Conservation (phyloP, 1,140 invertebrate species). For the Notospermus geniculatus region DNA sequence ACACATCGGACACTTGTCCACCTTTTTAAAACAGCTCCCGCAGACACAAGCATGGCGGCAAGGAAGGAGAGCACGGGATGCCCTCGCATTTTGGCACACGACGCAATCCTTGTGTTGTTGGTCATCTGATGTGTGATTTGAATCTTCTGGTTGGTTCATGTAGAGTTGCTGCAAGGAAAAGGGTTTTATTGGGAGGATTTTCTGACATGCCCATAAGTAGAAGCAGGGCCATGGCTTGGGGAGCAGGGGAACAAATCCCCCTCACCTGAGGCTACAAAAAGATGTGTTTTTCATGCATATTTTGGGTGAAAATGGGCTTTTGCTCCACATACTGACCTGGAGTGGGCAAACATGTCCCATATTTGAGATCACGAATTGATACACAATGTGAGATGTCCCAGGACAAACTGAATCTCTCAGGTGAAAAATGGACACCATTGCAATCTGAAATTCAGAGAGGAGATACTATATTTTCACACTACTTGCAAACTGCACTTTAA, state of each 20-base stretch:
- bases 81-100: conserved; percentile 73
- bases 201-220: too few relatives aligned
- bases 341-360: conserved; percentile 20
- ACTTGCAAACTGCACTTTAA: not conserved
- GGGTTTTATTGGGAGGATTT: too few relatives aligned
- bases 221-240: too few relatives aligned
- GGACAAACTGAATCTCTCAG: conserved; percentile 26
- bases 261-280: too few relatives aligned
- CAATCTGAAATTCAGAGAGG: conserved; percentile 19
- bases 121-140: not conserved
- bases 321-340: conserved; percentile 28
- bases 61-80: conserved; percentile 75
- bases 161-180: not conserved
- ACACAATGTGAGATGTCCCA: conserved; percentile 27
- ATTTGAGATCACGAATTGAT: conserved; percentile 30
- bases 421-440: conserved; percentile 27
- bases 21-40: conserved; percentile 55
- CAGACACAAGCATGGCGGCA: conserved; percentile 83
- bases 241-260: too few relatives aligned
- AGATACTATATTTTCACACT: not conserved
- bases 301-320: too few relatives aligned
- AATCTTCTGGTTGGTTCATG: conserved; percentile 7
- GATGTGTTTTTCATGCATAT: too few relatives aligned
- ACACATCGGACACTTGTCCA: conserved; percentile 71
- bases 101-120: conserved; percentile 60